Conservation (phyloP, 2,113 vertebrate genomes). For the Prionailurus viverrinus region DNA sequence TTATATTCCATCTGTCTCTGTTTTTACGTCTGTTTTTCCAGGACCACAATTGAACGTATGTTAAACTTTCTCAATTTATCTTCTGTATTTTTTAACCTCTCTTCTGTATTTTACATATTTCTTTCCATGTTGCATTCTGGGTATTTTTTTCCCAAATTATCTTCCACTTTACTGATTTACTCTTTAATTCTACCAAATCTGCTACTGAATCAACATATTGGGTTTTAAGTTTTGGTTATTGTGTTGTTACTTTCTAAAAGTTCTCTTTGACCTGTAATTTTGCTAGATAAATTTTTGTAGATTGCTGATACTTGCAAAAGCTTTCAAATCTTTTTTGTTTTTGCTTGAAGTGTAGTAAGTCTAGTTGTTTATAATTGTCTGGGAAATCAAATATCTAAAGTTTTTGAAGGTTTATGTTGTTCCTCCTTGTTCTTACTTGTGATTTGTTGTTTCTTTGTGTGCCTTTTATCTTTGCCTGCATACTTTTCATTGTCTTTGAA, state of each 20-base stretch:
- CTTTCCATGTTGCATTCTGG: not conserved
- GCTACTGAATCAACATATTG: not conserved
- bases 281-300: not conserved
- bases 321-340: constrained; percentile 18
- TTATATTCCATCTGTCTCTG: not conserved
- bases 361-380: constrained; percentile 21
- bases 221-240: constrained; percentile 33
- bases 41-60: not conserved
- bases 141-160: not conserved
- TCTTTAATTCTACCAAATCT: not conserved
- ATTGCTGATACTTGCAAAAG: not conserved
- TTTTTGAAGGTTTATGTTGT: not conserved
- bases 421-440: not conserved
- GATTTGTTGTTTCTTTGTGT: constrained; percentile 27
- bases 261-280: not conserved
- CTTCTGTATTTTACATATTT: not conserved
- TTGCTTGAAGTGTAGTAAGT: not conserved
- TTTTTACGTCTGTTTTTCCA: not conserved
- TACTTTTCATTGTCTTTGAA: not conserved
- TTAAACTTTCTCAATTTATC: not conserved
- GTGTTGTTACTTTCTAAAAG: not conserved
- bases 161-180: not conserved
- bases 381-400: not conserved
- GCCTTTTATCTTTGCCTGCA: constrained; percentile 19
- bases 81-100: not conserved